Evolutionary conservation across 2,113 vertebrate genomes (phyloP), one percentile per base, ranked within the genome.

Genomic region (Amblyornis subalaris): DNA sequence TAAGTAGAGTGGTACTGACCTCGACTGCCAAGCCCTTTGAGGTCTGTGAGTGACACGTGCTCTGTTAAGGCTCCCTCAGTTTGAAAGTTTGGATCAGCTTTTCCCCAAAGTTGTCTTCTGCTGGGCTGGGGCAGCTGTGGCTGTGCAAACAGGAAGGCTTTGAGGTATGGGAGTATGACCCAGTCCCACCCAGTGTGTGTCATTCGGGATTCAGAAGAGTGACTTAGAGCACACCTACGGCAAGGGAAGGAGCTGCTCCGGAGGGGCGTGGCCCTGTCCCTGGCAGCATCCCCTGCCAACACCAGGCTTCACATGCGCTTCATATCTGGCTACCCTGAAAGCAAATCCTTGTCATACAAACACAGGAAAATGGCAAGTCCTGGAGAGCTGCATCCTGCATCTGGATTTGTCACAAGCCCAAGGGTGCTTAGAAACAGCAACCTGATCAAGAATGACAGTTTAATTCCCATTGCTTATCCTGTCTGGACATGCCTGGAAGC

Each of bases 1-100:
- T 8, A 92, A 93, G 57, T 4, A 71, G 48, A 91, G 74, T 21
- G 50, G 47, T 85, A 91, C 89, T 85, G 61, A 96, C 96, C 93
- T 91, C 0, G 4, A 48, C 0, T 87, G 57, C 53, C 60, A 55
- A 91, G 51, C 23, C 60, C 73, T 89, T 42, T 23, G 62, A 88
- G 16, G 57, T 74, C 51, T 81, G 4, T 4, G 19, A 38, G 25
- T 53, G 50, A 45, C 25, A 40, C 2, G 6, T 20, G n/a, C 42
- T 79, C 29, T 66, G 26, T 47, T 55, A 11, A 70, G 85, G 58
- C 26, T 80, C 65, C 42, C 6, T 29, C 7, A 1, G 36, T 4
- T 61, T 21, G 18, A 54, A 93, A 72, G 45, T 29, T 20, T 48
- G 61, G 29, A 53, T 71, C 54, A 69, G 60, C 45, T 71, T 82